Conservation (phyloP, 2,797 vertebrate species). For the Helarctos malayanus region DNA sequence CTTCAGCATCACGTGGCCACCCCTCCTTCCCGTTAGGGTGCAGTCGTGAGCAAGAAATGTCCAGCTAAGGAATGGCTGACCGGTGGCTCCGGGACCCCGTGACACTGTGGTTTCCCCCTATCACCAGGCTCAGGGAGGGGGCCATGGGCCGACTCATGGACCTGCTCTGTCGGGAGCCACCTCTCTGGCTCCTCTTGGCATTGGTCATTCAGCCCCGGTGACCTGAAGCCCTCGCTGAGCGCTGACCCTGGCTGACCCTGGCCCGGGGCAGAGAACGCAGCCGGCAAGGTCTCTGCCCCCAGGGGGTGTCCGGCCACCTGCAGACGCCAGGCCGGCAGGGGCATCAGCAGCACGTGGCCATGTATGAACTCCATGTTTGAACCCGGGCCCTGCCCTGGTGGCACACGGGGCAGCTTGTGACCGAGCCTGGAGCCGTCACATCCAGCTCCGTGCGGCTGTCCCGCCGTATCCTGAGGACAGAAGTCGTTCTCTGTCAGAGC, state of each 20-base stretch:
- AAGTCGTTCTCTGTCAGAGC: neutral
- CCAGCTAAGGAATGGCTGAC: rapidly evolving
- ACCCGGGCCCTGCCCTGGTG: rapidly evolving
- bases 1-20: rapidly evolving
- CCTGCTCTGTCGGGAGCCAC: rapidly evolving
- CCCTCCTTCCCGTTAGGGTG: rapidly evolving
- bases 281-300: no score
- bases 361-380: neutral
- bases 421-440: neutral
- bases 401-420: neutral
- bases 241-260: neutral
- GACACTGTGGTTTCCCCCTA: neutral
- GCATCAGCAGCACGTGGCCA: rapidly evolving
- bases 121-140: rapidly evolving
- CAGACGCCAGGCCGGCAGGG: rapidly evolving
- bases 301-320: neutral
- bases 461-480: rapidly evolving
- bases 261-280: rapidly evolving
- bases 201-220: neutral
- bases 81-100: neutral
- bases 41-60: rapidly evolving
- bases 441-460: neutral
- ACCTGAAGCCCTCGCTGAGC: rapidly evolving
- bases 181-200: rapidly evolving
- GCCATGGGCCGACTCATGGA: rapidly evolving